Percentiles rank a stretch among this genome's conserved stretches.
Conservation (phyloP, 2,797 vertebrate species). For the Sebastes oblongus region DNA sequence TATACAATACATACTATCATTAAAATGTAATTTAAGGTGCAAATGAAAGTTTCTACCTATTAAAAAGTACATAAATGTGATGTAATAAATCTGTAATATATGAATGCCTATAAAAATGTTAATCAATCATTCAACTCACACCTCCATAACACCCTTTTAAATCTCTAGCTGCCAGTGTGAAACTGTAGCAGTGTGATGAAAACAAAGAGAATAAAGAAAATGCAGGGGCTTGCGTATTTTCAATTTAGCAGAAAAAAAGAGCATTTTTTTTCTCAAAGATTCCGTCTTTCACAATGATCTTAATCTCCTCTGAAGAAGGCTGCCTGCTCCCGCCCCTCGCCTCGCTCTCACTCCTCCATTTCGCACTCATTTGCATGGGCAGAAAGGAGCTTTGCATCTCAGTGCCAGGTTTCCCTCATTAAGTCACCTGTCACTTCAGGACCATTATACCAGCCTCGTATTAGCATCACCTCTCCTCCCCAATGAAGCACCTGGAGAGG, state of each 20-base stretch:
- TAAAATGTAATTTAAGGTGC: slow-evolving; percentile 32
- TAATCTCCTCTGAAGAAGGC: slow-evolving; percentile 63
- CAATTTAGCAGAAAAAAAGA: slow-evolving; percentile 44
- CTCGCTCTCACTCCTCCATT: slow-evolving; percentile 56
- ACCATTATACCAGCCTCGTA: slow-evolving; percentile 69
- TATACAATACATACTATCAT: slow-evolving; percentile 7
- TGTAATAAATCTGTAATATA: slow-evolving; percentile 50
- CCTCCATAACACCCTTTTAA: slow-evolving; percentile 35
- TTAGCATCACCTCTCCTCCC: slow-evolving; percentile 72
- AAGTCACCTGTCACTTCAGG: slow-evolving; percentile 78
- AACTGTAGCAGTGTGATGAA: slow-evolving; percentile 37
- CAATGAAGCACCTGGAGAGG: slow-evolving; percentile 68
- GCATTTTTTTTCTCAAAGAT: neutral
- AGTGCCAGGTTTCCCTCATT: slow-evolving; percentile 72
- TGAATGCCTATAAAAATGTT: slow-evolving; percentile 52
- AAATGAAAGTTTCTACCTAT: slow-evolving; percentile 1
- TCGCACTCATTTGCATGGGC: slow-evolving; percentile 68
- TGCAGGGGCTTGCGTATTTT: slow-evolving; percentile 32
- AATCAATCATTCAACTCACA: slow-evolving; percentile 57
- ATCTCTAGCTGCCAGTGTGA: slow-evolving; percentile 36
- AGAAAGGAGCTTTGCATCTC: slow-evolving; percentile 57
- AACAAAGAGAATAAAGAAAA: slow-evolving; percentile 57
- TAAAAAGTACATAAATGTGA: slow-evolving; percentile 13
- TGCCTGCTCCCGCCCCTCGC: slow-evolving; percentile 38
- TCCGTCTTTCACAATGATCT: slow-evolving; percentile 64